Evolutionary conservation across 2,113 vertebrate genomes (phyloP).

Genomic region (Dendropsophus ebraccatus): DNA sequence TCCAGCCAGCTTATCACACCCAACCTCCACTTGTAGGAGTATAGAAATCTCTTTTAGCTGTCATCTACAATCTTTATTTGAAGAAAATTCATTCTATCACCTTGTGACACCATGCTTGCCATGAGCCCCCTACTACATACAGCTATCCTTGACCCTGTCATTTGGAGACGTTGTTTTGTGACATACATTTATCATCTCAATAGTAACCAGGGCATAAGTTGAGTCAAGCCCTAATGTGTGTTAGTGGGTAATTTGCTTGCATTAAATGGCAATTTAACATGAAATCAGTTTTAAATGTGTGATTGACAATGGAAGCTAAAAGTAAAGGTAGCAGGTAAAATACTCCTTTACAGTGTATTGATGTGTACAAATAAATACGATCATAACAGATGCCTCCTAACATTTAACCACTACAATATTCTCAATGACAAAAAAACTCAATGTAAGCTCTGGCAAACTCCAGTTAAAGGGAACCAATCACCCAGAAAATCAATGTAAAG

Average conservation of each 20-base stretch:
- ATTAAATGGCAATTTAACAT: slow-evolving; percentile 2
- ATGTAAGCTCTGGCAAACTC: too few relatives aligned
- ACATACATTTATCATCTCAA: slow-evolving; percentile 3
- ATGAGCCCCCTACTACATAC: not conserved
- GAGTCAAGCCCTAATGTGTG: not conserved
- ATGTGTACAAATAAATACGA: not conserved
- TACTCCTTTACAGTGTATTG: not conserved
- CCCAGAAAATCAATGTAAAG: too few relatives aligned
- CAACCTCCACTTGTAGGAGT: slow-evolving; percentile 27
- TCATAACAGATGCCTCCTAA: not conserved
- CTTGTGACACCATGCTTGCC: not conserved
- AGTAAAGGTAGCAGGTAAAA: not conserved
- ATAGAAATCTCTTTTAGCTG: not conserved
- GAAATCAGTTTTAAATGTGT: not conserved
- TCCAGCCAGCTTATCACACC: slow-evolving; percentile 20
- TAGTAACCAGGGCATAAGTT: not conserved
- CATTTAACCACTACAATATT: too few relatives aligned
- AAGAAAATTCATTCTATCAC: not conserved
- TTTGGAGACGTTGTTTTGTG: not conserved
- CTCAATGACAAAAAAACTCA: too few relatives aligned
- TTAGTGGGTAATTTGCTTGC: not conserved
- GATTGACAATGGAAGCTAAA: not conserved
- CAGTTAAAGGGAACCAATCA: too few relatives aligned
- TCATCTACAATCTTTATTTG: slow-evolving; percentile 1
- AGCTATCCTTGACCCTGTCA: slow-evolving; percentile 20